Conservation (phyloP, 2,797 vertebrate species). For the Gallirallus australis region DNA sequence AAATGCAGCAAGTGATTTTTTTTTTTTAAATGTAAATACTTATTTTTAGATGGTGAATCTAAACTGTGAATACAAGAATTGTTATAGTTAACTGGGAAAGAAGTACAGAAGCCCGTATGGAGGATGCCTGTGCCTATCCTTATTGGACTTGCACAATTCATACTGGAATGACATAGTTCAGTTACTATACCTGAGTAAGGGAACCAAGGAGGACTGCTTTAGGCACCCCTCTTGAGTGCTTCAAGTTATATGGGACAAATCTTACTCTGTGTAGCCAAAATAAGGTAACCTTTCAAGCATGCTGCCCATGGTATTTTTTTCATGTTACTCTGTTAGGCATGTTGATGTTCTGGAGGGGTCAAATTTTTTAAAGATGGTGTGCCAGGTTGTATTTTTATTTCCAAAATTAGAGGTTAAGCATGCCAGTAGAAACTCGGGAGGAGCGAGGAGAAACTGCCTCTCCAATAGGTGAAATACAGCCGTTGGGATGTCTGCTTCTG, state of each 20-base stretch:
- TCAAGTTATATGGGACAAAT: background rate
- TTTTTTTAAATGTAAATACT: too few relatives aligned
- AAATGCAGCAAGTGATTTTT: background rate
- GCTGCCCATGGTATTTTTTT: background rate
- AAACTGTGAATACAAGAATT: background rate
- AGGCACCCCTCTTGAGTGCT: background rate
- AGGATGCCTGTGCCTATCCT: background rate
- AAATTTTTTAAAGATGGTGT: constrained; percentile 20
- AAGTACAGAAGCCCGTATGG: background rate
- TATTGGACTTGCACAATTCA: background rate
- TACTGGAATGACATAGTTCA: background rate
- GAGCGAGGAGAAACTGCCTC: constrained; percentile 36
- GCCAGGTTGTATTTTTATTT: constrained; percentile 65
- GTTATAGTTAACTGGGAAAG: background rate
- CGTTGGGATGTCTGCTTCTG: constrained; percentile 29
- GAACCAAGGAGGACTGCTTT: background rate
- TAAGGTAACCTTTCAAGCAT: background rate
- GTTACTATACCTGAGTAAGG: background rate
- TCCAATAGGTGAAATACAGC: constrained; percentile 33
- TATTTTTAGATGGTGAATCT: background rate
- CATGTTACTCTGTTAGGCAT: background rate
- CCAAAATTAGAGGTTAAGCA: constrained; percentile 54
- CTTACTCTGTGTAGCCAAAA: background rate
- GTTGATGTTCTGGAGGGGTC: constrained; percentile 7
- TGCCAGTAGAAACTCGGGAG: constrained; percentile 40